These are phyloP conservation scores for Eurytoma adleriae DNA, from an alignment of 2,888 invertebrate species.

Conservation along the genomic window DNA sequence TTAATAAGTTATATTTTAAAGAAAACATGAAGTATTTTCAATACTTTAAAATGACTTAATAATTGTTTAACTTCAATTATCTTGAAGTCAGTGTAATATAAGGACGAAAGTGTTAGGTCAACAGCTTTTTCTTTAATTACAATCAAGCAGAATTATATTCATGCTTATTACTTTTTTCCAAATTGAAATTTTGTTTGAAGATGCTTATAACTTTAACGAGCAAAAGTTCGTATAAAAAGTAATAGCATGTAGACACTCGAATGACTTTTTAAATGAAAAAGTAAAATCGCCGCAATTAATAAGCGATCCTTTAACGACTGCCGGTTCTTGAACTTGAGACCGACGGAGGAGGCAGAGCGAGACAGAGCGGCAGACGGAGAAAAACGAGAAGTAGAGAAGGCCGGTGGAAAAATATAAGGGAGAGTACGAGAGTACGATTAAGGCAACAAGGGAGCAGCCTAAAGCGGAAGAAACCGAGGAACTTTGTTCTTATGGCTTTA, in stretches of 20 bases:
- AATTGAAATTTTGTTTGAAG: constrained; percentile 28
- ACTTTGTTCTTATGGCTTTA: constrained; percentile 58
- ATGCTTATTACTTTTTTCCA: constrained; percentile 16
- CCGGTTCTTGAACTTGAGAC: constrained; percentile 49
- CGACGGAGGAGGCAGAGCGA: background rate
- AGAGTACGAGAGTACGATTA: constrained; percentile 43
- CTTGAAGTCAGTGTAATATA: background rate
- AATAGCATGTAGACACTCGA: constrained; percentile 42
- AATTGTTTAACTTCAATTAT: no score
- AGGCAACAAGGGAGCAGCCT: constrained; percentile 46
- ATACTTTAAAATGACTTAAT: no score
- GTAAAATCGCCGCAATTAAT: constrained; percentile 53
- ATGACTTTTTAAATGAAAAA: constrained; percentile 53
- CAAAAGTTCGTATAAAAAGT: constrained; percentile 34
- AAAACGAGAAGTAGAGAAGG: constrained; percentile 11
- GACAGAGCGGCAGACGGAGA: constrained; percentile 11
- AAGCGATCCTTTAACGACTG: constrained; percentile 52
- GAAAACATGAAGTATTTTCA: no score
- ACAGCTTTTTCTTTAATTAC: background rate
- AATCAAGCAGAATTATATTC: background rate
- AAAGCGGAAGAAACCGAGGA: constrained; percentile 52
- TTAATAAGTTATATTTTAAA: no score
- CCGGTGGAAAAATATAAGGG: constrained; percentile 40
- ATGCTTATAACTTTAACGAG: constrained; percentile 41
- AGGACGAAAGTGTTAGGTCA: background rate